Evolutionary conservation across 2,888 invertebrate species (phyloP).

Genomic region (Euspilapteryx auroguttella): DNA sequence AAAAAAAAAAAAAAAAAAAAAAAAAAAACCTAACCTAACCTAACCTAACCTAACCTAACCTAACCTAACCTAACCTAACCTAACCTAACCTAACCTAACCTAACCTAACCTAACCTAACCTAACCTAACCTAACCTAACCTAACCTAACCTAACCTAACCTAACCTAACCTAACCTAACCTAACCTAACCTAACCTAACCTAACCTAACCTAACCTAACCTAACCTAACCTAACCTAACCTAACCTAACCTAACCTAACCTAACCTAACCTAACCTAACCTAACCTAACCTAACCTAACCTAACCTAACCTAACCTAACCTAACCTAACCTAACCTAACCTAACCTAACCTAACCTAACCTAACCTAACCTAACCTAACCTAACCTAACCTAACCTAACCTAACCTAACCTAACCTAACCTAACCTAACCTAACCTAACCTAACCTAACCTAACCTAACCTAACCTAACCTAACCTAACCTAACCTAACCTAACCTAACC

Average conservation of each 20-base stretch:
- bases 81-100: conserved; percentile 3
- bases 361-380: conserved; percentile 11
- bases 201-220: conserved; percentile 9
- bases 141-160: conserved; percentile 5
- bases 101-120: conserved; percentile 4
- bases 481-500: no score
- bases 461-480: no score
- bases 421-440: no score
- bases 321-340: conserved; percentile 9
- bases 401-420: no score
- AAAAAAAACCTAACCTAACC: no score
- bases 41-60: not conserved
- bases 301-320: conserved; percentile 11
- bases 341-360: conserved; percentile 11
- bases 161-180: conserved; percentile 5
- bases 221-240: conserved; percentile 9
- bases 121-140: conserved; percentile 4
- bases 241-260: conserved; percentile 9
- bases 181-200: conserved; percentile 6
- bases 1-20: no score
- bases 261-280: conserved; percentile 7
- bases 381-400: no score
- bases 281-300: conserved; percentile 9
- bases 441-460: no score
- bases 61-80: conserved; percentile 4